Conservation (phyloP, 2,888 invertebrate species). For the Athripsodes cinereus region DNA sequence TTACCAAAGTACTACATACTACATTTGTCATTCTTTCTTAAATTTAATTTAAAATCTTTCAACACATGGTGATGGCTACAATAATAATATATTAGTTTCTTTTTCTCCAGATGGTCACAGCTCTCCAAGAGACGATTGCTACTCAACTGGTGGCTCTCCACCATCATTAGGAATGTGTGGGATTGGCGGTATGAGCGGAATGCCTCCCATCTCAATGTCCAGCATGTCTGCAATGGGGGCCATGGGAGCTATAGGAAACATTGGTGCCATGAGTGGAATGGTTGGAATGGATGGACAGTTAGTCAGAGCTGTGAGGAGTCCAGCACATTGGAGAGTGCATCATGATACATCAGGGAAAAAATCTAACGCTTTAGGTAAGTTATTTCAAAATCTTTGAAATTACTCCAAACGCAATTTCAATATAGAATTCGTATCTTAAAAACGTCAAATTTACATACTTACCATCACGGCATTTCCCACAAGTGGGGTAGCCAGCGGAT, state of each 20-base stretch:
- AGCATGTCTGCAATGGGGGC: slow-evolving; percentile 32
- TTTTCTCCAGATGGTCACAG: slow-evolving; percentile 24
- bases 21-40: no score
- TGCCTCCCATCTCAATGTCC: slow-evolving; percentile 32
- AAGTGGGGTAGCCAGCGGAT: no score
- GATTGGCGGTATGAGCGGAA: slow-evolving; percentile 34
- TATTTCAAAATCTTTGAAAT: no score
- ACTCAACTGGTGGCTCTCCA: slow-evolving; percentile 25
- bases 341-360: slow-evolving; percentile 48
- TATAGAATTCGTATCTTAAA: no score
- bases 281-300: slow-evolving; percentile 34
- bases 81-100: background rate
- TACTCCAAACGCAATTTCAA: no score
- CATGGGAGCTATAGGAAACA: slow-evolving; percentile 31
- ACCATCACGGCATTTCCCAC: no score
- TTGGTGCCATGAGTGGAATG: slow-evolving; percentile 31
- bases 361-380: slow-evolving; percentile 43
- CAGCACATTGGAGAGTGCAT: slow-evolving; percentile 47
- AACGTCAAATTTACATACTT: no score
- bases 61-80: no score
- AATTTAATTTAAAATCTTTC: no score
- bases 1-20: no score
- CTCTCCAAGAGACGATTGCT: slow-evolving; percentile 25
- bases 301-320: slow-evolving; percentile 58
- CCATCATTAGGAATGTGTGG: slow-evolving; percentile 35